Evolutionary conservation across 2,888 invertebrate genomes (phyloP).

Genomic region (Cantharis rufa): DNA sequence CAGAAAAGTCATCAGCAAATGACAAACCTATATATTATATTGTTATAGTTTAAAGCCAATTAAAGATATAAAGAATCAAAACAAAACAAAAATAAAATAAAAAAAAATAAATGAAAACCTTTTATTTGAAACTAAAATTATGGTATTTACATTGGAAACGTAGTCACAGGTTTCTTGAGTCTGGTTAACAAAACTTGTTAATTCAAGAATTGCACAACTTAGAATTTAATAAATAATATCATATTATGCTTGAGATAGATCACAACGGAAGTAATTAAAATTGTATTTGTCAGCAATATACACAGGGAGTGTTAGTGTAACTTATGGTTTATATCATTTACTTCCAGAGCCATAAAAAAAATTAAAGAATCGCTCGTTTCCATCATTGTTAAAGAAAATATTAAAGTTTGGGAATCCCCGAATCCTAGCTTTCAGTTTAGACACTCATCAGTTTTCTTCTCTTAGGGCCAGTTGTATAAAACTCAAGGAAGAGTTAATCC

Average conservation of each 20-base stretch:
- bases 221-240: neutral
- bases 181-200: neutral
- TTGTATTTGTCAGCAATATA: too few relatives aligned
- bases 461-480: too few relatives aligned
- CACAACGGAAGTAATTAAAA: neutral
- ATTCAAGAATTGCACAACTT: neutral
- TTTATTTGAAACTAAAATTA: neutral
- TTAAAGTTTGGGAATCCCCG: neutral
- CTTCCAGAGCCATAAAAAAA: too few relatives aligned
- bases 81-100: neutral
- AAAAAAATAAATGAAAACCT: neutral
- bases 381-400: too few relatives aligned
- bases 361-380: too few relatives aligned
- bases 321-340: too few relatives aligned
- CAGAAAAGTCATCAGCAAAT: neutral
- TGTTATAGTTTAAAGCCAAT: neutral
- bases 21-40: neutral
- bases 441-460: too few relatives aligned
- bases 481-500: too few relatives aligned
- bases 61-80: neutral
- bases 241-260: neutral
- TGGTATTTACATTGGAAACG: neutral
- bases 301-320: too few relatives aligned
- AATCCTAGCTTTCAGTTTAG: neutral
- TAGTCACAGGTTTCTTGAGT: neutral